Evolutionary conservation across 2,113 vertebrate genomes (phyloP).

Genomic region (Ochotona princeps): DNA sequence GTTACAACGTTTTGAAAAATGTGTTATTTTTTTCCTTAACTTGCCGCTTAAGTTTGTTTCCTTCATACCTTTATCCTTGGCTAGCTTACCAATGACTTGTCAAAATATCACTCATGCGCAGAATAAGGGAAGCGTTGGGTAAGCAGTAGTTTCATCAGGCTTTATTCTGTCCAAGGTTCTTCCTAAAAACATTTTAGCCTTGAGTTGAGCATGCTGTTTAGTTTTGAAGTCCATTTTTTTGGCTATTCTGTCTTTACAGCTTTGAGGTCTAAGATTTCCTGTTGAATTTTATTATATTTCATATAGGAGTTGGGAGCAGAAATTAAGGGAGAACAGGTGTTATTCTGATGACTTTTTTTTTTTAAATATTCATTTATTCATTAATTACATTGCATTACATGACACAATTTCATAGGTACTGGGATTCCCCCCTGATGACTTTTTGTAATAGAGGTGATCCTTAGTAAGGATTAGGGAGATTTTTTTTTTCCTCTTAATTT

Average conservation of each 20-base stretch:
- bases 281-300: background rate
- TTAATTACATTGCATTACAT: too few species aligned
- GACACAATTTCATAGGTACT: too few species aligned
- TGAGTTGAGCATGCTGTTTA: background rate
- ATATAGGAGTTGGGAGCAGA: background rate
- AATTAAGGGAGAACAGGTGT: background rate
- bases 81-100: background rate
- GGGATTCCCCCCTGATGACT: too few species aligned
- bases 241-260: background rate
- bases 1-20: background rate
- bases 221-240: background rate
- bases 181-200: background rate
- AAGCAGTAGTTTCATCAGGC: conserved; percentile 1
- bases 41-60: conserved; percentile 56
- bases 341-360: conserved; percentile 15
- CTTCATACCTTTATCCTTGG: background rate
- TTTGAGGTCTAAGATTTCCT: conserved; percentile 40
- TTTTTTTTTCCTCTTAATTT: background rate
- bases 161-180: background rate
- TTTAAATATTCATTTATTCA: too few species aligned
- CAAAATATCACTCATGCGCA: background rate
- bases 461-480: background rate
- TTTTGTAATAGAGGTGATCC: conserved; percentile 23
- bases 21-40: background rate
- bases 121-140: conserved; percentile 13